Evolutionary conservation across 1,140 invertebrate species (phyloP), one percentile per base, ranked within the genome.

Genomic region (Caenorhabditis inopinata): DNA sequence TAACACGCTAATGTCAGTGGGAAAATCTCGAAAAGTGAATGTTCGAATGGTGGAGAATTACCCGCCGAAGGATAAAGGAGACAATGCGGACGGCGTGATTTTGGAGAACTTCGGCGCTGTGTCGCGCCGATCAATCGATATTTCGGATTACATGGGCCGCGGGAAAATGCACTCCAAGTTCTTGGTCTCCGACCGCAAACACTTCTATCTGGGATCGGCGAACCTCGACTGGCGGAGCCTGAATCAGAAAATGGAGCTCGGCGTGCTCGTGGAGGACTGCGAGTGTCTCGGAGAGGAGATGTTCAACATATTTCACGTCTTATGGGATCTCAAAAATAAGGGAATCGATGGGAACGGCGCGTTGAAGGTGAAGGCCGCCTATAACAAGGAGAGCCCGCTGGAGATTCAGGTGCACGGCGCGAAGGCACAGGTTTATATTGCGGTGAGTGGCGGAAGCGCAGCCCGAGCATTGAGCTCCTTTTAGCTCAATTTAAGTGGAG

Each of bases 101-200:
- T 73, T 87, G 1, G 45, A 85, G 21, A 77, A 83, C 27, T 77
- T 77, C 90, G 90, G 89, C 79, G 88, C 87, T 74, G 89, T 91
- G 7, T 85, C 94, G 91, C 94, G 97, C 0, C 90, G 94, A 74
- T 94, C 91, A 87, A 88, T 98, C 11, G 93, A 97, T 89, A 95
- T 98, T 88, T 91, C 92, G 2, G 92, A 92, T 84, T 90, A 97
- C 29, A 85, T 97, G 21, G 94, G 94, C 1, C 90, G 90, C 51
- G 96, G 96, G 21, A 93, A 97, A 16, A 91, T 98, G 23, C 96
- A 99, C 88, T 97, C 96, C 0, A 99, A 99, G 90, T 91, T 98
- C 85, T 91, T 92, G 90, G 91, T 98, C 4, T 92, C 95, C 29
- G 96, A 99, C 89, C 85, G 89, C 46, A 84, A 88, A 77, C 89